A percentile compares a stretch with the other conserved stretches of the same genome.
These are phyloP conservation scores for Thalassaphorura encarpata DNA, from an alignment of 1,140 invertebrate genomes.

Conservation along the genomic window DNA sequence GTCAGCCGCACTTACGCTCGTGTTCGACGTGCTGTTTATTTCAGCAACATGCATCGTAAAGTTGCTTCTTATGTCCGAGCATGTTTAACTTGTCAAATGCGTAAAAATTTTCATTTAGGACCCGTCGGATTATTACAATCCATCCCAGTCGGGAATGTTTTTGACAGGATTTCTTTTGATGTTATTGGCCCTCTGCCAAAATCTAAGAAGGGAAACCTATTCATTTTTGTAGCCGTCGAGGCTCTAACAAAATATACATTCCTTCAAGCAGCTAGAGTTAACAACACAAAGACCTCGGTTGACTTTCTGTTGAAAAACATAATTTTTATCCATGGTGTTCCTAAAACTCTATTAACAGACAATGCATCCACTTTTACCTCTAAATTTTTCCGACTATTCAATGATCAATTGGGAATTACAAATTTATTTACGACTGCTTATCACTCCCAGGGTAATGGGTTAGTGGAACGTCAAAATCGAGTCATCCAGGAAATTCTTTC, in stretches of 20 bases:
- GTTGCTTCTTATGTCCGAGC: neutral
- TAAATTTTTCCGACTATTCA: conserved; percentile 3
- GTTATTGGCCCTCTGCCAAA: neutral
- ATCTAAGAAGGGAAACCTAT: neutral
- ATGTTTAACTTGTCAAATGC: neutral
- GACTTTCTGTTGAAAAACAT: neutral
- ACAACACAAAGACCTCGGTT: neutral
- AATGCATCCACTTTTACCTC: conserved; percentile 25
- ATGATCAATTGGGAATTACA: conserved; percentile 6
- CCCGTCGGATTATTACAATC: neutral
- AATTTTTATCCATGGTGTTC: conserved; percentile 10
- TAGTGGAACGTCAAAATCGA: conserved; percentile 27
- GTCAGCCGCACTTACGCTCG: neutral
- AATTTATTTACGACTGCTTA: conserved; percentile 16
- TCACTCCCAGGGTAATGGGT: conserved; percentile 28
- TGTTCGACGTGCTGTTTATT: neutral
- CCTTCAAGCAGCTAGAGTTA: conserved; percentile 23
- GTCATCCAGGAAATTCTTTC: conserved; percentile 20
- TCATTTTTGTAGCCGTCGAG: neutral
- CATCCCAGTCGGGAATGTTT: neutral
- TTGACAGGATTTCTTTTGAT: neutral
- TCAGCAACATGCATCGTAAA: neutral
- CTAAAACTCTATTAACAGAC: conserved; percentile 25
- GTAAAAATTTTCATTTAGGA: neutral
- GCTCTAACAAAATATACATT: conserved; percentile 34